These are phyloP conservation scores for Nesoenas mayeri DNA, from an alignment of 2,113 vertebrate genomes.

Conservation along the genomic window DNA sequence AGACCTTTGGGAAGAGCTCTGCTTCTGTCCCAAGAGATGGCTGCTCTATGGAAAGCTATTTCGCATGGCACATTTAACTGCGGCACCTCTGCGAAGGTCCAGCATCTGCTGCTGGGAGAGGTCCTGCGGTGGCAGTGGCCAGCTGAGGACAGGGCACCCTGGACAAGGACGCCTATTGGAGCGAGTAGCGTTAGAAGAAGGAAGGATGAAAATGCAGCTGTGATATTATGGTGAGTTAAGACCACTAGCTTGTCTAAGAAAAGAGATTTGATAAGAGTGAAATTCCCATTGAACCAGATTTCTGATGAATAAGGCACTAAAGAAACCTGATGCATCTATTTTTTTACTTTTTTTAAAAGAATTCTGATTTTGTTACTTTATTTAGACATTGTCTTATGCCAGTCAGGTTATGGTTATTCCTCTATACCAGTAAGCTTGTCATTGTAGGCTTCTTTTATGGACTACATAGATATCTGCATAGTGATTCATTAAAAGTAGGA, in stretches of 20 bases:
- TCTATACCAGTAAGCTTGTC: background rate
- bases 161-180: accelerated
- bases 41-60: background rate
- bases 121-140: accelerated
- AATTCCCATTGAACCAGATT: background rate
- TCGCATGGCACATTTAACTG: accelerated
- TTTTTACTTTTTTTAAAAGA: background rate
- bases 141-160: background rate
- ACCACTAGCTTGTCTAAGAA: background rate
- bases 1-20: background rate
- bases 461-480: background rate
- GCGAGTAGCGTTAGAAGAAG: background rate
- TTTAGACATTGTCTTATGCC: background rate
- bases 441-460: background rate
- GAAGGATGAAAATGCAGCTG: background rate
- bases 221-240: background rate
- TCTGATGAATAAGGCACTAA: background rate
- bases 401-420: background rate
- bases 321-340: background rate
- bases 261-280: background rate
- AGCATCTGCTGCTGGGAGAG: background rate
- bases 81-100: background rate
- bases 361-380: background rate
- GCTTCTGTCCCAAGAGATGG: accelerated
- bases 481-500: background rate